Conservation (phyloP, 2,113 vertebrate genomes). For the Rhinichthys klamathensis region DNA sequence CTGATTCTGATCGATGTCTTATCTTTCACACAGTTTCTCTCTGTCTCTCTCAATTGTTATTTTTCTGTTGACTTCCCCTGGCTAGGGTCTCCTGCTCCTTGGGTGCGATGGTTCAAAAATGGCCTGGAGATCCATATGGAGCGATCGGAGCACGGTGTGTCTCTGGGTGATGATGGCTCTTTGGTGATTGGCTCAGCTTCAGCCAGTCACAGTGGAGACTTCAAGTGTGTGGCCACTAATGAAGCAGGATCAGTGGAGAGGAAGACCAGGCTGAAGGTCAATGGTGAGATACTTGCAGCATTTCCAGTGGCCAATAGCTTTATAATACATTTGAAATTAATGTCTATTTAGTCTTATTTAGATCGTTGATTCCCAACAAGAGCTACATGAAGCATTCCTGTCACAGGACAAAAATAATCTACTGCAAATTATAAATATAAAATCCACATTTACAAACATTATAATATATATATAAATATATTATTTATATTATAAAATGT, state of each 20-base stretch:
- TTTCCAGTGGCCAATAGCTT: background rate
- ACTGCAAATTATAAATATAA: too few species aligned
- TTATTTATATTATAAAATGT: too few species aligned
- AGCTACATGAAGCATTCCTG: background rate
- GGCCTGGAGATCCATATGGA: constrained; percentile 74
- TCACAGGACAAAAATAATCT: background rate
- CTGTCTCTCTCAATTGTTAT: constrained; percentile 10
- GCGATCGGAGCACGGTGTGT: constrained; percentile 67
- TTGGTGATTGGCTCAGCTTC: constrained; percentile 78
- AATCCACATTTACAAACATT: too few species aligned
- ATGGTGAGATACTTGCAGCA: constrained; percentile 70
- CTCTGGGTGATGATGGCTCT: constrained; percentile 73
- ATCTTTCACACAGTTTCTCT: constrained; percentile 17
- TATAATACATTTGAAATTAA: background rate
- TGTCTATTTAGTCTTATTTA: background rate
- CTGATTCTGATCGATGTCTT: constrained; percentile 58
- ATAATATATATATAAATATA: too few species aligned
- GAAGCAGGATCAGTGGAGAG: constrained; percentile 82
- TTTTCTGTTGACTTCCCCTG: constrained; percentile 6
- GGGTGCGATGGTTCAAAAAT: constrained; percentile 82
- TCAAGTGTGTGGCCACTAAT: constrained; percentile 83
- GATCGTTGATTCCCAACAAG: background rate
- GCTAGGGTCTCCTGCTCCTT: constrained; percentile 80
- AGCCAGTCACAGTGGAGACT: constrained; percentile 81
- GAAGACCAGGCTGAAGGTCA: constrained; percentile 80